Evolutionary conservation across 1,140 invertebrate species (phyloP).

Genomic region (Drosophila simulans): DNA sequence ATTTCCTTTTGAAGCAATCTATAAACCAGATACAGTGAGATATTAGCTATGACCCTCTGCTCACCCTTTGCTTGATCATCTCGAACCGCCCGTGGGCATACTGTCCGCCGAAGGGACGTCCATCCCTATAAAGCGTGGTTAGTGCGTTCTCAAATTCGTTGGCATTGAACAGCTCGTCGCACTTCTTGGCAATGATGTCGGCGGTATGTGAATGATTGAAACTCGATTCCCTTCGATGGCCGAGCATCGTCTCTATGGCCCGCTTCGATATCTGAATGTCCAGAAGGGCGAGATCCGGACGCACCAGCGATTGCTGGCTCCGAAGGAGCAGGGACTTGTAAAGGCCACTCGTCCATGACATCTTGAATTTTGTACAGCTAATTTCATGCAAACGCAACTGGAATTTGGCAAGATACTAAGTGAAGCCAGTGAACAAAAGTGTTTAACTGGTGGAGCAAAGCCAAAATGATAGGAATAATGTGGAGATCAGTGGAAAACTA

Average conservation of each 20-base stretch:
- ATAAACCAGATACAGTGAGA: not conserved
- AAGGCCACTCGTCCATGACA: slow-evolving; percentile 19
- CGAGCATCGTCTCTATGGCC: not conserved
- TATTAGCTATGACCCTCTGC: not conserved
- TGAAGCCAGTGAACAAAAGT: too few relatives aligned
- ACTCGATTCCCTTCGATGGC: not conserved
- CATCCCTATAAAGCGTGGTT: slow-evolving; percentile 14
- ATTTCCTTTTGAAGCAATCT: not conserved
- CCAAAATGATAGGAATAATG: not conserved
- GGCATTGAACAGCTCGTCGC: slow-evolving; percentile 38
- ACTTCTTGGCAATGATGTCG: slow-evolving; percentile 9
- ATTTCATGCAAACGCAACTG: not conserved
- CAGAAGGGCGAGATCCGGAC: slow-evolving; percentile 16
- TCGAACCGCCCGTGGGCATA: slow-evolving; percentile 1
- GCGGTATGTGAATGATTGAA: not conserved
- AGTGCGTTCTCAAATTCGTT: slow-evolving; percentile 55
- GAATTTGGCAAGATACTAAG: not conserved
- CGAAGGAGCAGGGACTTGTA: slow-evolving; percentile 8
- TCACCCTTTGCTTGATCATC: slow-evolving; percentile 11
- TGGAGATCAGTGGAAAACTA: not conserved
- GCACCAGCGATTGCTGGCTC: slow-evolving; percentile 23
- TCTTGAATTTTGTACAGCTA: not conserved
- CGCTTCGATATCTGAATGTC: slow-evolving; percentile 29
- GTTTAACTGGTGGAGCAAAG: not conserved
- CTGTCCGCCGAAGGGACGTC: not conserved